Evolutionary conservation across 2,113 vertebrate species (phyloP).

Genomic region (Hemibagrus wyckioides): DNA sequence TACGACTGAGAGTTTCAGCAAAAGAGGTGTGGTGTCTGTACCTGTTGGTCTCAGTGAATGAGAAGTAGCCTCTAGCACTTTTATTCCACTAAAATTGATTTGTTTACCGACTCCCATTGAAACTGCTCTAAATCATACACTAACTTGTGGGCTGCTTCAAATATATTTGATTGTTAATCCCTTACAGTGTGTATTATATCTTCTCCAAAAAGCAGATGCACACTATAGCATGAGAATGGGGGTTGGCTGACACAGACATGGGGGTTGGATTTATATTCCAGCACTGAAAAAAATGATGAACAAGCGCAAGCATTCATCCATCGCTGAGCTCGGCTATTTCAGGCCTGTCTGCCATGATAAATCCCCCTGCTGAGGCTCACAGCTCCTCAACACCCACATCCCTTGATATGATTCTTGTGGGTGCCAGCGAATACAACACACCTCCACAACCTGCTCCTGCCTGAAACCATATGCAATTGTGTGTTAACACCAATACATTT

Average conservation of each 20-base stretch:
- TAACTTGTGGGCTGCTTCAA: background rate
- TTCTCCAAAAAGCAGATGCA: background rate
- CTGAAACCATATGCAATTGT: background rate
- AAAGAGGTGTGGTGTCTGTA: background rate
- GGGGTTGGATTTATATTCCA: conserved; percentile 56
- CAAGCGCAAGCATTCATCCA: conserved; percentile 50
- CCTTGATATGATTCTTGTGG: background rate
- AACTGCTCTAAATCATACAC: background rate
- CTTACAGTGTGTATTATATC: background rate
- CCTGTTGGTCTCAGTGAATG: background rate
- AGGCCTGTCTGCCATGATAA: conserved; percentile 65
- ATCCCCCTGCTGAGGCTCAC: conserved; percentile 60
- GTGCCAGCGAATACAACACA: background rate
- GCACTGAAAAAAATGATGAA: conserved; percentile 53
- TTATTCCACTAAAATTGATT: background rate
- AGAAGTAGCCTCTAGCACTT: too few relatives aligned
- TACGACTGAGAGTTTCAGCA: background rate
- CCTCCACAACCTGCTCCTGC: background rate
- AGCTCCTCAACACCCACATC: conserved; percentile 23
- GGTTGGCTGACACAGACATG: background rate
- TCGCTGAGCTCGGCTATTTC: conserved; percentile 44
- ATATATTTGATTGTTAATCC: background rate
- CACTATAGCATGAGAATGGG: background rate
- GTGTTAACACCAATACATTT: background rate
- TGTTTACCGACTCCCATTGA: background rate